Conservation (phyloP, 2,888 invertebrate species). For the Athalia cordata region DNA sequence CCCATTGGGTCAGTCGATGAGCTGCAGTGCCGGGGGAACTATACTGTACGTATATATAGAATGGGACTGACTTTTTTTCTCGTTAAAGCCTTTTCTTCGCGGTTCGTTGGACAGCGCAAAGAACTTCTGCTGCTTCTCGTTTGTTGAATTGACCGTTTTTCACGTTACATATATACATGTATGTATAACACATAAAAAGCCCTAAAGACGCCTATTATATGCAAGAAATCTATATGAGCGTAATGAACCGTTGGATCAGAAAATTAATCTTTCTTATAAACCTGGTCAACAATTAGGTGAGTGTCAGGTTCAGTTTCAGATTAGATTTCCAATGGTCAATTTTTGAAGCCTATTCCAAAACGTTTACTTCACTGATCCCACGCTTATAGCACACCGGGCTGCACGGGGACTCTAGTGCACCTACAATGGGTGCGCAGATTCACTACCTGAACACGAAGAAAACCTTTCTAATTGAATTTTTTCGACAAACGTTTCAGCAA, state of each 20-base stretch:
- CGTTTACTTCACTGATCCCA: constrained; percentile 31
- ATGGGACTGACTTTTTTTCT: background rate
- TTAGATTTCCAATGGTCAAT: background rate
- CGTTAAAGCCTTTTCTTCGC: constrained; percentile 28
- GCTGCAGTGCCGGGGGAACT: background rate
- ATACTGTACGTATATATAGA: constrained; percentile 19
- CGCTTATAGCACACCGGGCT: background rate
- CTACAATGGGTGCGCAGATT: constrained; percentile 5
- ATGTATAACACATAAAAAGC: constrained; percentile 12
- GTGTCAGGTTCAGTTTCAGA: background rate
- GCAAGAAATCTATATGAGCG: no score
- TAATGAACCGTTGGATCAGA: no score
- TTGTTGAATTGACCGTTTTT: background rate
- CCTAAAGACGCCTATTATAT: background rate
- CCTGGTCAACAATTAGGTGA: no score
- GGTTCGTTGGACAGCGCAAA: constrained; percentile 16
- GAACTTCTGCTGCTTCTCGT: constrained; percentile 5
- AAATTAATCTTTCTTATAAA: no score
- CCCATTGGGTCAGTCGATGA: constrained; percentile 31
- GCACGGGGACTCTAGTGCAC: background rate
- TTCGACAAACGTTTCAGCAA: constrained; percentile 12
- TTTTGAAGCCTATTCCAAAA: background rate
- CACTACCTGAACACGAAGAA: constrained; percentile 35
- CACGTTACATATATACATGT: background rate
- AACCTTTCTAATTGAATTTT: constrained; percentile 29